Evolutionary conservation across 2,797 vertebrate genomes (phyloP).

Genomic region (Phrynocephalus vlangalii): DNA sequence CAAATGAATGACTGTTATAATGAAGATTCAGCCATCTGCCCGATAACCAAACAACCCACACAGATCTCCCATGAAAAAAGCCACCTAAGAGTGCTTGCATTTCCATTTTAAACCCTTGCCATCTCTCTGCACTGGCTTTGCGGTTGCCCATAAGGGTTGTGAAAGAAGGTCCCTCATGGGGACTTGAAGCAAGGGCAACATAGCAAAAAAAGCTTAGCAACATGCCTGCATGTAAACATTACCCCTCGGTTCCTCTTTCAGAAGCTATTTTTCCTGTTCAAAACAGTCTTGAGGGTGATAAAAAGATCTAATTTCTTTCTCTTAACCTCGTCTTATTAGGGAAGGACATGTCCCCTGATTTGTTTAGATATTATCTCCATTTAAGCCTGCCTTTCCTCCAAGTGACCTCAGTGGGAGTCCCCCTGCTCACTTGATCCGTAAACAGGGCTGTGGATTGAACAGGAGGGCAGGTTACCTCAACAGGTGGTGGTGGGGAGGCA

Average conservation of each 20-base stretch:
- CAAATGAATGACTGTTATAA: not conserved
- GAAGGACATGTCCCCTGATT: not conserved
- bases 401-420: too few relatives aligned
- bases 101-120: not conserved
- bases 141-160: not conserved
- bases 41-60: not conserved
- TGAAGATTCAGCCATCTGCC: not conserved
- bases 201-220: not conserved
- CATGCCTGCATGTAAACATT: not conserved
- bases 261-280: not conserved
- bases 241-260: not conserved
- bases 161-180: not conserved
- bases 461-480: too few relatives aligned
- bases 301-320: not conserved
- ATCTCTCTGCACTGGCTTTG: not conserved
- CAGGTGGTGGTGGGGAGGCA: too few relatives aligned
- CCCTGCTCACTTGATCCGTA: too few relatives aligned
- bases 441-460: too few relatives aligned
- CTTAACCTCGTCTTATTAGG: not conserved
- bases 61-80: not conserved
- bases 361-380: too few relatives aligned
- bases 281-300: not conserved
- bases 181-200: too few relatives aligned
- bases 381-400: too few relatives aligned
- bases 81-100: not conserved